phyloP scores from a whole-genome alignment of 2,888 invertebrate genomes.

The Cryptus viduatorius region DNA sequence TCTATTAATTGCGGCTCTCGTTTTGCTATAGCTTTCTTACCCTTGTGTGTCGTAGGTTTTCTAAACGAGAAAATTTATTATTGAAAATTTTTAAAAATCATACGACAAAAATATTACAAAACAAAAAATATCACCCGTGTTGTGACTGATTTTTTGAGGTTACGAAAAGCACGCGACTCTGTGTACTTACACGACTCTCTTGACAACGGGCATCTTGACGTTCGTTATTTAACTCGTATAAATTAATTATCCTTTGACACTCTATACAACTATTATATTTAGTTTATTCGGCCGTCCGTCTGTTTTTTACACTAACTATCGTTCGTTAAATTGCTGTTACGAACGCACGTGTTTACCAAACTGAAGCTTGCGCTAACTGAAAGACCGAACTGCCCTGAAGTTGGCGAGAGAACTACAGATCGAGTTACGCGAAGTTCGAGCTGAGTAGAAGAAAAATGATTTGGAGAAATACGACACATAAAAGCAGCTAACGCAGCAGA shows the following conservation, averaged over 20 bases:
- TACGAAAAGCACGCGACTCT: not conserved
- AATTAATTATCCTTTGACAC: not conserved
- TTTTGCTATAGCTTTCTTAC: constrained; percentile 93
- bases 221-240: not conserved
- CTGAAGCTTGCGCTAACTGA: not conserved
- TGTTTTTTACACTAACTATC: not conserved
- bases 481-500: too few relatives aligned
- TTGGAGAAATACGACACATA: too few relatives aligned
- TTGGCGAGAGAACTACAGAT: too few relatives aligned
- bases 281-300: too few relatives aligned
- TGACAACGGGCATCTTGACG: not conserved
- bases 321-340: not conserved
- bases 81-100: too few relatives aligned
- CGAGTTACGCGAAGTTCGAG: too few relatives aligned
- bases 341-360: not conserved
- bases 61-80: constrained; percentile 85
- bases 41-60: constrained; percentile 95
- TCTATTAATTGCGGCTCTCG: constrained; percentile 96
- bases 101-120: not conserved
- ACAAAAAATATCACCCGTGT: not conserved
- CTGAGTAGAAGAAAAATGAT: too few relatives aligned
- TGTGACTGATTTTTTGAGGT: not conserved
- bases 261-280: not conserved
- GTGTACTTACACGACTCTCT: not conserved
- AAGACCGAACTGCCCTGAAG: too few relatives aligned